These are phyloP conservation scores for Sarcophaga rosellei DNA, from an alignment of 2,888 invertebrate genomes.

Conservation along the genomic window DNA sequence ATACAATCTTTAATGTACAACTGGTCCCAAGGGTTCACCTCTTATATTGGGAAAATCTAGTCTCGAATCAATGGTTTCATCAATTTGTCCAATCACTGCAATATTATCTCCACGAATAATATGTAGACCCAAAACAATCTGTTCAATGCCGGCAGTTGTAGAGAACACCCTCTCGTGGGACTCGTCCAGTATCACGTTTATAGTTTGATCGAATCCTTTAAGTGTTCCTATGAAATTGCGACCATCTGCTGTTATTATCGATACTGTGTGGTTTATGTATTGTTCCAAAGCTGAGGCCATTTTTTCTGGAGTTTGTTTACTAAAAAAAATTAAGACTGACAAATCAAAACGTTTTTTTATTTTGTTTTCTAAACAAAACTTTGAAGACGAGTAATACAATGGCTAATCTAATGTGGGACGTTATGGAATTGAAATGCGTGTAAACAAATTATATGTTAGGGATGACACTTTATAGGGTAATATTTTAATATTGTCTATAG, in stretches of 20 bases:
- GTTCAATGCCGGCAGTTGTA: constrained; percentile 93
- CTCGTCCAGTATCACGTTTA: constrained; percentile 98
- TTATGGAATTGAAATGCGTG: background rate
- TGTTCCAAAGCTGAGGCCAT: constrained; percentile 94
- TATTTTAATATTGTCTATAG: too few relatives aligned
- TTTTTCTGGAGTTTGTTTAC: constrained; percentile 3
- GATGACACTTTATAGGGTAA: background rate
- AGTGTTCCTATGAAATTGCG: constrained; percentile 97
- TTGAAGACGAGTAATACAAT: background rate
- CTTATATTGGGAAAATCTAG: constrained; percentile 90
- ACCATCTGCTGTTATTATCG: constrained; percentile 97
- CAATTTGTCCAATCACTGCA: constrained; percentile 92
- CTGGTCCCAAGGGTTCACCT: constrained; percentile 91
- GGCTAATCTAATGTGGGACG: background rate
- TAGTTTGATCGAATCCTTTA: constrained; percentile 99
- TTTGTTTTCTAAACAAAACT: constrained; percentile 30
- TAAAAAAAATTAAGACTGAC: too few relatives aligned
- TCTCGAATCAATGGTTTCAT: constrained; percentile 91
- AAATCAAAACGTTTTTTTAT: constrained; percentile 30
- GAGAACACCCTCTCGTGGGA: constrained; percentile 99
- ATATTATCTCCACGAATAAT: constrained; percentile 99
- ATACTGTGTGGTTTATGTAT: constrained; percentile 95
- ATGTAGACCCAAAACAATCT: constrained; percentile 97
- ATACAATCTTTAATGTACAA: constrained; percentile 84
- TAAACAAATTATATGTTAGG: constrained; percentile 43